phyloP scores from a whole-genome alignment of 2,113 vertebrate species.

The Phoenicopterus ruber region DNA sequence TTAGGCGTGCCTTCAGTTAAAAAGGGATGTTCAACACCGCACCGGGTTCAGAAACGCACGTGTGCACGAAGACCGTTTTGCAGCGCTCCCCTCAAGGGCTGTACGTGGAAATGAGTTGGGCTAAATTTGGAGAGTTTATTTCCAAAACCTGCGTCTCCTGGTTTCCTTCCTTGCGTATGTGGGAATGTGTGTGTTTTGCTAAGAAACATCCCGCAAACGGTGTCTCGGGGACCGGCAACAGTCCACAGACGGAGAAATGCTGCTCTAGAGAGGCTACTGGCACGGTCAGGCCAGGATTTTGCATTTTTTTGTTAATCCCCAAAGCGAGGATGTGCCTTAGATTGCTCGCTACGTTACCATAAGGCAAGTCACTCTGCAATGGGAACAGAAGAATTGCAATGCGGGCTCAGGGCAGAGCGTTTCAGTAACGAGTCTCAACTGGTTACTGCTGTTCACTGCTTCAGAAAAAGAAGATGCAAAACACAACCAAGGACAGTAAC shows the following conservation, averaged over 20 bases:
- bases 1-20: neutral
- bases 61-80: neutral
- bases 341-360: fast-evolving
- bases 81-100: neutral
- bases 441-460: neutral
- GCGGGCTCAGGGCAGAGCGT: neutral
- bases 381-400: neutral
- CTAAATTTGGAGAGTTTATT: neutral
- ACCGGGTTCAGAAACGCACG: fast-evolving
- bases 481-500: neutral
- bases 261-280: neutral
- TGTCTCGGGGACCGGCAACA: neutral
- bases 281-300: neutral
- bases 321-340: neutral
- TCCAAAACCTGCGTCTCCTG: neutral
- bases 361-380: neutral
- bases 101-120: neutral
- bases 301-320: neutral
- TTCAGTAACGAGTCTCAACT: neutral
- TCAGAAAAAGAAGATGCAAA: neutral
- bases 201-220: neutral
- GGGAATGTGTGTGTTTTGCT: neutral
- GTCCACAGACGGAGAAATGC: neutral
- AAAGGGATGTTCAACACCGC: fast-evolving
- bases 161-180: neutral